Conservation (phyloP, 1,140 invertebrate genomes). For the Drosophila mojavensis region DNA sequence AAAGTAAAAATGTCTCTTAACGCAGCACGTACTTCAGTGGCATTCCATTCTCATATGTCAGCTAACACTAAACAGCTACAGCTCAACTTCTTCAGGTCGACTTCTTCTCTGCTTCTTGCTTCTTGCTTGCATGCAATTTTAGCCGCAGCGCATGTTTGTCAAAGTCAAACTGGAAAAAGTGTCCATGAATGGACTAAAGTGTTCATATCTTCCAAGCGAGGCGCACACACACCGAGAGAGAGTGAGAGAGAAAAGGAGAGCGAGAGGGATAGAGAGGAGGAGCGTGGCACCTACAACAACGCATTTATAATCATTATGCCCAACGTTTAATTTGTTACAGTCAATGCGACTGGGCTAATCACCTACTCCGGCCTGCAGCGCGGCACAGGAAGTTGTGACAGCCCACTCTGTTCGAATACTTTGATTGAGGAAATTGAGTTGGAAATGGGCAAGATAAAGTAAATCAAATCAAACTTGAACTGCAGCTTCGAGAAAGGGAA, state of each 20-base stretch:
- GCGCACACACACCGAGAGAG: slow-evolving; percentile 2
- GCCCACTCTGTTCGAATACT: not conserved
- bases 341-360: slow-evolving; percentile 33
- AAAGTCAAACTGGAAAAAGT: slow-evolving; percentile 50
- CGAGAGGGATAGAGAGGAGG: not conserved
- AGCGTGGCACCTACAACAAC: slow-evolving; percentile 27
- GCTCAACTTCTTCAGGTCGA: not conserved
- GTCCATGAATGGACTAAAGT: slow-evolving; percentile 72
- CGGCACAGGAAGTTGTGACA: slow-evolving; percentile 3
- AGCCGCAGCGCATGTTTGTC: slow-evolving; percentile 54
- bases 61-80: not conserved
- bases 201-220: slow-evolving; percentile 61
- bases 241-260: too few species aligned
- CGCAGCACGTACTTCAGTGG: slow-evolving; percentile 17
- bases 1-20: slow-evolving; percentile 39
- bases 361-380: slow-evolving; percentile 17
- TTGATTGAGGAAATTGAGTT: slow-evolving; percentile 1
- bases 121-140: slow-evolving; percentile 52
- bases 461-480: not conserved
- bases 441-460: not conserved
- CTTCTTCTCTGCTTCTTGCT: not conserved
- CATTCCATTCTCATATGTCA: slow-evolving; percentile 29
- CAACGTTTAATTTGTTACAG: slow-evolving; percentile 13
- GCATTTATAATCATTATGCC: slow-evolving; percentile 46
- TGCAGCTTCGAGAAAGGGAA: too few species aligned